A percentile compares a stretch with the other conserved stretches of the same genome.
These are phyloP conservation scores for Carettochelys insculpta DNA, from an alignment of 2,113 vertebrate genomes.

Conservation along the genomic window DNA sequence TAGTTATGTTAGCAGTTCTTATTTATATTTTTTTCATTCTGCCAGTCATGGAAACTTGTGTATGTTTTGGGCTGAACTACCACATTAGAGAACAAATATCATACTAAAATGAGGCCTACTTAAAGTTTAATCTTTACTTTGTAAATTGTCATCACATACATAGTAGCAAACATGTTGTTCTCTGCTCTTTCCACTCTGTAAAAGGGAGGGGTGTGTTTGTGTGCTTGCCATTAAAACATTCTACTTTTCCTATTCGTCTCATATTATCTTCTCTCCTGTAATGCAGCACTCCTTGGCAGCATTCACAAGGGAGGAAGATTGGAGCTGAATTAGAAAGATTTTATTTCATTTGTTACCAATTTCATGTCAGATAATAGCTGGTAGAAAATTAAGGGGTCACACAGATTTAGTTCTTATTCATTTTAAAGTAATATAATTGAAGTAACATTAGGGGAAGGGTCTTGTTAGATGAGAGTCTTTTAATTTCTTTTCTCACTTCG, in stretches of 20 bases:
- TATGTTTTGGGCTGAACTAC: conserved; percentile 44
- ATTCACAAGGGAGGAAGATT: conserved; percentile 67
- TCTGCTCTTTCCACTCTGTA: conserved; percentile 55
- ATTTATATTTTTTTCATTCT: conserved; percentile 62
- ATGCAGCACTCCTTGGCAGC: conserved; percentile 60
- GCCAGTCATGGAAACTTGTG: conserved; percentile 54
- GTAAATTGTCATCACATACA: conserved; percentile 46
- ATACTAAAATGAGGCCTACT: conserved; percentile 6
- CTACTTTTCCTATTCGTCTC: conserved; percentile 76
- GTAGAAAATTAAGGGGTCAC: conserved; percentile 72
- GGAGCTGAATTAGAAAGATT: conserved; percentile 73
- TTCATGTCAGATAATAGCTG: conserved; percentile 76
- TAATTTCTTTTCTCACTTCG: neutral
- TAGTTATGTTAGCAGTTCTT: conserved; percentile 44
- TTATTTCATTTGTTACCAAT: conserved; percentile 77
- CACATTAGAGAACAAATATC: conserved; percentile 51
- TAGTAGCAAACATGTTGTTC: conserved; percentile 67
- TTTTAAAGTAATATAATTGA: conserved; percentile 66
- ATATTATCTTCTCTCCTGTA: conserved; percentile 74
- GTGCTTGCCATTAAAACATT: conserved; percentile 64
- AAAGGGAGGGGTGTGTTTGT: conserved; percentile 62
- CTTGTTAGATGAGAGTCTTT: neutral
- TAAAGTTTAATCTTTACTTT: conserved; percentile 50
- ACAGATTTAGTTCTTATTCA: conserved; percentile 56
- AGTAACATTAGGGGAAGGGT: conserved; percentile 15